A percentile compares a stretch with the other conserved stretches of the same genome.
Conservation (phyloP, 1,140 invertebrate species). For the Odontomachus brunneus region DNA sequence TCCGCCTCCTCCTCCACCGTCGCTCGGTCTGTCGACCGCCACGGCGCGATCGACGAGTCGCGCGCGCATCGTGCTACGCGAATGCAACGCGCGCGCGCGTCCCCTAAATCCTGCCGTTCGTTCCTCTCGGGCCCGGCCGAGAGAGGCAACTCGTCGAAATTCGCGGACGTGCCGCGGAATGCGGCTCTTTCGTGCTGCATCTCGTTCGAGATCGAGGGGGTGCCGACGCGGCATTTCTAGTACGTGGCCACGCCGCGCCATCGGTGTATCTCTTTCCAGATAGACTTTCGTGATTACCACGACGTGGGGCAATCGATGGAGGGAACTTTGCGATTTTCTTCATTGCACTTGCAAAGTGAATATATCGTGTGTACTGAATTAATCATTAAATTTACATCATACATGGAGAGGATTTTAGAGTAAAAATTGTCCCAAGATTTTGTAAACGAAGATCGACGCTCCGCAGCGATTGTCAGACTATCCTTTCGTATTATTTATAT, state of each 20-base stretch:
- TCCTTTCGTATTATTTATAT: no score
- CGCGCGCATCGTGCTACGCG: not conserved
- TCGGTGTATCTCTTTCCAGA: not conserved
- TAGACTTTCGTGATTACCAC: no score
- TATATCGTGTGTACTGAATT: no score
- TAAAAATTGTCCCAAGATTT: no score
- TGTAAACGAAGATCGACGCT: no score
- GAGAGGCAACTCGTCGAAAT: constrained; percentile 27
- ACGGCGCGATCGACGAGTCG: constrained; percentile 22
- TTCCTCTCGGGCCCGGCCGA: not conserved
- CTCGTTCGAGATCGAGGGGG: not conserved
- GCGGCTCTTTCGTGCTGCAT: not conserved
- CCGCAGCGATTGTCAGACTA: no score
- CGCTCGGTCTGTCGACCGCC: constrained; percentile 15
- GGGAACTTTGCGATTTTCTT: no score
- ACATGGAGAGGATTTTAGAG: no score
- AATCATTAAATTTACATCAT: no score
- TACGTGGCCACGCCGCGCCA: no score
- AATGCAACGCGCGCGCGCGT: constrained; percentile 1
- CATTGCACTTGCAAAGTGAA: no score
- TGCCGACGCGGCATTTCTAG: not conserved
- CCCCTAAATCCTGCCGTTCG: constrained; percentile 45
- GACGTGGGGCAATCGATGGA: no score
- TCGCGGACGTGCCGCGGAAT: constrained; percentile 38
- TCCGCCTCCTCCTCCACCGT: not conserved